These are phyloP conservation scores for Drosophila pseudotalamancana DNA, from an alignment of 2,888 invertebrate genomes.

Conservation along the genomic window DNA sequence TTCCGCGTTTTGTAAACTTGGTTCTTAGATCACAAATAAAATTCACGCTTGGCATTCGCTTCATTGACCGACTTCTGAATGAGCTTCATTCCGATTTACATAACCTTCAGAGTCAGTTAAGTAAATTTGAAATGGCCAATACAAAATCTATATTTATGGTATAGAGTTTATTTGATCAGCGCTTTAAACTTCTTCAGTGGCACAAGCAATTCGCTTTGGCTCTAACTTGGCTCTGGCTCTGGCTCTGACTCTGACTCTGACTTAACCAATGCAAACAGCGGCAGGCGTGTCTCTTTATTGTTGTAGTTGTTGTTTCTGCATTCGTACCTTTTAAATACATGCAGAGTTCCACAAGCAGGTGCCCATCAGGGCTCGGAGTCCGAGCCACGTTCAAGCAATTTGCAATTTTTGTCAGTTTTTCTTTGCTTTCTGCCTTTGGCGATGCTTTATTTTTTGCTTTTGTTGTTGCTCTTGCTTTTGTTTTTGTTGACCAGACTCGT, in stretches of 20 bases:
- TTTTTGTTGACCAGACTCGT: slow-evolving; percentile 48
- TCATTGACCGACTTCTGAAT: slow-evolving; percentile 33
- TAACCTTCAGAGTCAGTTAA: slow-evolving; percentile 32
- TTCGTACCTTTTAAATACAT: slow-evolving; percentile 17
- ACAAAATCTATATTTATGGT: background rate
- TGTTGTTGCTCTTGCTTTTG: slow-evolving; percentile 8
- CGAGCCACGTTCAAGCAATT: slow-evolving; percentile 27
- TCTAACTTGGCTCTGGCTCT: slow-evolving; percentile 14
- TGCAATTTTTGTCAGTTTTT: slow-evolving; percentile 40
- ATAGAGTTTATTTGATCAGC: slow-evolving; percentile 43
- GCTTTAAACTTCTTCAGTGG: slow-evolving; percentile 58
- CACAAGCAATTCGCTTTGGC: slow-evolving; percentile 27
- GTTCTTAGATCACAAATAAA: background rate
- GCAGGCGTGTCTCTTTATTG: slow-evolving; percentile 7
- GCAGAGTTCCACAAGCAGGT: slow-evolving; percentile 13
- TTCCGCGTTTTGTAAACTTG: slow-evolving; percentile 21
- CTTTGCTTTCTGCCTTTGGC: no score
- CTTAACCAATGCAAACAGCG: slow-evolving; percentile 38
- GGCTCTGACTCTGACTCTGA: slow-evolving; percentile 8
- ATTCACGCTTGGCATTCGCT: background rate
- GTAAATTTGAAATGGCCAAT: slow-evolving; percentile 9
- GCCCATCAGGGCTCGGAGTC: slow-evolving; percentile 30
- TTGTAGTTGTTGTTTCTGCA: slow-evolving; percentile 8
- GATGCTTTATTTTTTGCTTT: background rate
- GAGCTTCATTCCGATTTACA: slow-evolving; percentile 10